Evolutionary conservation across 2,113 vertebrate species (phyloP).

Genomic region (Dryoscopus gambensis): DNA sequence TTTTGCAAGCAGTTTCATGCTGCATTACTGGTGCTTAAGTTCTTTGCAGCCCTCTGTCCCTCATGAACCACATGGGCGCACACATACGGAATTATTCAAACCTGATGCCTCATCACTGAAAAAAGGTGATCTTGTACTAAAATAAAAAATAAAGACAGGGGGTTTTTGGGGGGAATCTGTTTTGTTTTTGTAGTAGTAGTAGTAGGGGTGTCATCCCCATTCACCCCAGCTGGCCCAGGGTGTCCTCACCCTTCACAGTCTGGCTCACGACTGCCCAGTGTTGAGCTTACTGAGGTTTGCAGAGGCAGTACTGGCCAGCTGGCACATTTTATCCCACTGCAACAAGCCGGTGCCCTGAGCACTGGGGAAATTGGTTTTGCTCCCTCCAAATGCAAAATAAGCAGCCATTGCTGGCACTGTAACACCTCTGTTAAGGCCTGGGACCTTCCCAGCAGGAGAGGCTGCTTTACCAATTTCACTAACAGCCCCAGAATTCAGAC

Average conservation of each 20-base stretch:
- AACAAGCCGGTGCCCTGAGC: background rate
- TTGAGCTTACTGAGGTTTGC: background rate
- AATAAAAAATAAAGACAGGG: background rate
- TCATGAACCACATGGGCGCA: background rate
- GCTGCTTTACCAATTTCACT: background rate
- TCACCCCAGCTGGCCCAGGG: background rate
- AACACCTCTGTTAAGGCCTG: accelerated
- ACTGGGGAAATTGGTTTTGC: background rate
- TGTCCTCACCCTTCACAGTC: background rate
- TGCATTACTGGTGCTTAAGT: accelerated
- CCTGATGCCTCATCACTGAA: background rate
- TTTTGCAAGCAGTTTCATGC: background rate
- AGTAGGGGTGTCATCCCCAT: background rate
- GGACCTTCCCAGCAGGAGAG: background rate
- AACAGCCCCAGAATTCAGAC: background rate
- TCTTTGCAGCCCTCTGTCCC: background rate
- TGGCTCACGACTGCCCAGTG: background rate
- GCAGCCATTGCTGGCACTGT: background rate
- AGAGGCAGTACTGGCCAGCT: background rate
- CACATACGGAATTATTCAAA: accelerated
- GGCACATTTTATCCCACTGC: background rate
- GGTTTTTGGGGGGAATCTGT: background rate
- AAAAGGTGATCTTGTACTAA: background rate
- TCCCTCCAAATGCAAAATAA: background rate
- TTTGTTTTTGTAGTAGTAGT: background rate